These are phyloP conservation scores for Heliconius hortense DNA, from an alignment of 2,888 invertebrate genomes.

Conservation along the genomic window DNA sequence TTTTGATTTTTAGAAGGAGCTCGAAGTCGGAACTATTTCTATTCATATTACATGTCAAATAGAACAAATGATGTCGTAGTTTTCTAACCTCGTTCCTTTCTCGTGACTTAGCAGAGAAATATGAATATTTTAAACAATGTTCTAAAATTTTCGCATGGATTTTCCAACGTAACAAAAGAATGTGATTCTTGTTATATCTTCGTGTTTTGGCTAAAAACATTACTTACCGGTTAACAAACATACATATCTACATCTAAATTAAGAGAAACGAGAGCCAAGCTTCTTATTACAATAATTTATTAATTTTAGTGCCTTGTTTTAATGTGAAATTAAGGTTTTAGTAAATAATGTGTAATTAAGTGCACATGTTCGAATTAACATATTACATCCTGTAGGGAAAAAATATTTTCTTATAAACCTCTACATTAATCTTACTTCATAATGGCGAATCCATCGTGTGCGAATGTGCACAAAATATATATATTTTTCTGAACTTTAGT, in stretches of 20 bases:
- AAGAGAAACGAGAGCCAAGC: background rate
- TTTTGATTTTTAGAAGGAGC: constrained; percentile 14
- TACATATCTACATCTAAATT: background rate
- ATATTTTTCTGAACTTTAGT: background rate
- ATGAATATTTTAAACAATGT: constrained; percentile 23
- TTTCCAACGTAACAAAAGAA: background rate
- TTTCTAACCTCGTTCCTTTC: constrained; percentile 10
- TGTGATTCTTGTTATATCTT: background rate
- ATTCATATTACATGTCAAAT: constrained; percentile 16
- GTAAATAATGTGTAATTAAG: background rate
- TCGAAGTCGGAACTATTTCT: constrained; percentile 9
- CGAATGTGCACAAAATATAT: too few relatives aligned
- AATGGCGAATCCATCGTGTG: too few relatives aligned
- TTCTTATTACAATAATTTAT: background rate
- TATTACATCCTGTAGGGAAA: background rate
- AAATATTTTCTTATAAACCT: background rate
- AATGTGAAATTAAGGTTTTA: background rate
- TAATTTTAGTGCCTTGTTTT: background rate
- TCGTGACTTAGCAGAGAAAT: constrained; percentile 2
- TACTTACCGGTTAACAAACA: background rate
- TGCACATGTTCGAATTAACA: background rate
- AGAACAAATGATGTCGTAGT: constrained; percentile 9
- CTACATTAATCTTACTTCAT: background rate
- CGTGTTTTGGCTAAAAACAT: background rate
- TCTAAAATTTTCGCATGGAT: background rate